Evolutionary conservation across 2,113 vertebrate genomes (phyloP).

Genomic region (Orientallactaga bullata): DNA sequence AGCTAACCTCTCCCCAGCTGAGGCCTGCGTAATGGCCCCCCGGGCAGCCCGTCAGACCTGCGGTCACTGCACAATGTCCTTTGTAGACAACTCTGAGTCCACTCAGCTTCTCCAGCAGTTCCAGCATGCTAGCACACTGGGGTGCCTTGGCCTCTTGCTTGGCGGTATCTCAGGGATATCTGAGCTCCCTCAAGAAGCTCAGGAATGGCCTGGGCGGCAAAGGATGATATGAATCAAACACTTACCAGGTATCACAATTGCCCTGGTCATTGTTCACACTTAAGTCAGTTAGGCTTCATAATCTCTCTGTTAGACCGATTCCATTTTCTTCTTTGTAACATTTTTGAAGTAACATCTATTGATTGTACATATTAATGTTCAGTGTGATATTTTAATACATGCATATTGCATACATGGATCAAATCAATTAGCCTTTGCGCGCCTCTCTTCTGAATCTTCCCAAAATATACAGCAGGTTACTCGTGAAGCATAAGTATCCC

Average conservation of each 20-base stretch:
- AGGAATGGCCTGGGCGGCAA: neutral
- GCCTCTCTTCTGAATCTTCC: neutral
- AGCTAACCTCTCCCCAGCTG: neutral
- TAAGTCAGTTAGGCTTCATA: neutral
- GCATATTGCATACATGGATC: neutral
- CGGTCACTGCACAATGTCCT: constrained; percentile 35
- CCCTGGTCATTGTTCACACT: neutral
- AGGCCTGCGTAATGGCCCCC: neutral
- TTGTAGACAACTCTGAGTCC: neutral
- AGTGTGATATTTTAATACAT: neutral
- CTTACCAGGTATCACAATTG: neutral
- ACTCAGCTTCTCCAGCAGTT: neutral
- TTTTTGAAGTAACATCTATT: neutral
- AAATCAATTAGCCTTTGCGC: constrained; percentile 9
- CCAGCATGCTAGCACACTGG: fast-evolving
- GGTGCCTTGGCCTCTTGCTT: fast-evolving
- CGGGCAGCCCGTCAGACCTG: neutral
- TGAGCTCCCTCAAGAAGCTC: neutral
- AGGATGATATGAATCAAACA: neutral
- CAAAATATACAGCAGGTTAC: constrained; percentile 11
- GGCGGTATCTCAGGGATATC: neutral
- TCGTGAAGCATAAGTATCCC: neutral
- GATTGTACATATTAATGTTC: neutral
- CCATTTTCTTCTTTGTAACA: neutral
- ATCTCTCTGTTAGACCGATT: neutral